A percentile compares a stretch with the other conserved stretches of the same genome.
Conservation (phyloP, 2,888 invertebrate species). For the Syrista parreyssii region DNA sequence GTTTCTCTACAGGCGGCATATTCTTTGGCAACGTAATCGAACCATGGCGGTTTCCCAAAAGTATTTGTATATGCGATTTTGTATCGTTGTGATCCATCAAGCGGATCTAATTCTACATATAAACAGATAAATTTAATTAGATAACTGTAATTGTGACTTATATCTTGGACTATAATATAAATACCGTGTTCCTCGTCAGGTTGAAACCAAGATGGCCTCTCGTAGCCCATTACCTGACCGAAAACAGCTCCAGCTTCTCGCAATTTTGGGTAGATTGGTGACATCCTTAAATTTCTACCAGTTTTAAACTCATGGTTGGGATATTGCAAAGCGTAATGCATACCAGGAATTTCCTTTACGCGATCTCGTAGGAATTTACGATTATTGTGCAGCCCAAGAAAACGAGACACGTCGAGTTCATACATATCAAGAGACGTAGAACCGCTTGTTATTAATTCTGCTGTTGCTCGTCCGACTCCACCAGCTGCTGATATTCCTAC, state of each 20-base stretch:
- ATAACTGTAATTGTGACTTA: background rate
- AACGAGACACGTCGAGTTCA: constrained; percentile 89
- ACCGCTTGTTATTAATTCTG: constrained; percentile 87
- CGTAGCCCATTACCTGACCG: constrained; percentile 98
- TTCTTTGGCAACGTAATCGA: constrained; percentile 86
- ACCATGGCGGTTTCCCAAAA: constrained; percentile 94
- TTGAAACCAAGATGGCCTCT: constrained; percentile 93
- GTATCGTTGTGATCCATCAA: constrained; percentile 70
- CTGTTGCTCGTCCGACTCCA: constrained; percentile 91
- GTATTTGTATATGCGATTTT: constrained; percentile 84
- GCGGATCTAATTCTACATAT: constrained; percentile 51
- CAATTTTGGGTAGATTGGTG: constrained; percentile 93
- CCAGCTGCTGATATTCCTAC: constrained; percentile 96
- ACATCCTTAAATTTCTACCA: constrained; percentile 90
- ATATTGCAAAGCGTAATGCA: constrained; percentile 85
- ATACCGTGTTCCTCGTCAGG: constrained; percentile 66
- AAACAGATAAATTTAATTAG: background rate
- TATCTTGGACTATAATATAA: background rate
- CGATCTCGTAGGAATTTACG: constrained; percentile 91
- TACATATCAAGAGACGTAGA: constrained; percentile 87
- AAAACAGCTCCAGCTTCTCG: constrained; percentile 94
- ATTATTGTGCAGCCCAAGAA: constrained; percentile 94
- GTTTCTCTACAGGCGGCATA: constrained; percentile 94
- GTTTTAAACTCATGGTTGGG: constrained; percentile 89
- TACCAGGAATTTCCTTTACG: constrained; percentile 91